Percentiles rank a stretch among this genome's conserved stretches.
Evolutionary conservation across 1,140 invertebrate genomes (phyloP).

Genomic region (Charaxes varanes): DNA sequence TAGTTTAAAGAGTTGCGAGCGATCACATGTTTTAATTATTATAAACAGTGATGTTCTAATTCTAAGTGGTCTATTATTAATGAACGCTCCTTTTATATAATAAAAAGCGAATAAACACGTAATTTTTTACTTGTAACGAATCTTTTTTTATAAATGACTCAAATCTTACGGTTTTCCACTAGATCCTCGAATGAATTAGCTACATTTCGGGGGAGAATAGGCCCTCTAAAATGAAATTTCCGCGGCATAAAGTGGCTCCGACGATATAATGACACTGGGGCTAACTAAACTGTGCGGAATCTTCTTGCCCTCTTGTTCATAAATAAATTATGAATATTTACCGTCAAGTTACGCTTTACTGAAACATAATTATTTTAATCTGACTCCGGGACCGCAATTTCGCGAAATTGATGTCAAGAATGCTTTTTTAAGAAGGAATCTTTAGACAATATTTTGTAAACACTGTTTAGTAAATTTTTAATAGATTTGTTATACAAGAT

Average conservation of each 20-base stretch:
- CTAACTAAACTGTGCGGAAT: slow-evolving; percentile 42
- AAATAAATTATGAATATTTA: slow-evolving; percentile 71
- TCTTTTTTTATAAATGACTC: background rate
- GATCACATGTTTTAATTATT: no score
- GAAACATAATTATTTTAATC: slow-evolving; percentile 67
- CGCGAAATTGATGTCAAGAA: slow-evolving; percentile 47
- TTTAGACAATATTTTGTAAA: slow-evolving; percentile 18
- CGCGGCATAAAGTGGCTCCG: slow-evolving; percentile 56
- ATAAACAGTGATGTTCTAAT: no score
- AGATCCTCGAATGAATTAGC: slow-evolving; percentile 47
- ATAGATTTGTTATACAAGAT: no score
- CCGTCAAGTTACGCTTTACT: slow-evolving; percentile 59
- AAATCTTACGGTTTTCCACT: slow-evolving; percentile 26
- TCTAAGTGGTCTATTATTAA: no score
- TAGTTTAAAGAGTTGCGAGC: no score
- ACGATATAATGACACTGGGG: slow-evolving; percentile 48
- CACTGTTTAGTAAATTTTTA: no score
- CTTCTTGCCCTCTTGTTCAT: slow-evolving; percentile 56
- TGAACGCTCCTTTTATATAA: slow-evolving; percentile 5
- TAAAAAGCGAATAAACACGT: no score
- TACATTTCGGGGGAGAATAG: slow-evolving; percentile 41
- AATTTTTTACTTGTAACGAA: slow-evolving; percentile 1
- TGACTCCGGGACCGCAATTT: slow-evolving; percentile 51
- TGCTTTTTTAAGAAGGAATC: slow-evolving; percentile 20
- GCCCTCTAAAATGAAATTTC: slow-evolving; percentile 60